A percentile compares a stretch with the other conserved stretches of the same genome.
These are phyloP conservation scores for Scaptomyza polygonia DNA, from an alignment of 2,888 invertebrate genomes.

Conservation along the genomic window DNA sequence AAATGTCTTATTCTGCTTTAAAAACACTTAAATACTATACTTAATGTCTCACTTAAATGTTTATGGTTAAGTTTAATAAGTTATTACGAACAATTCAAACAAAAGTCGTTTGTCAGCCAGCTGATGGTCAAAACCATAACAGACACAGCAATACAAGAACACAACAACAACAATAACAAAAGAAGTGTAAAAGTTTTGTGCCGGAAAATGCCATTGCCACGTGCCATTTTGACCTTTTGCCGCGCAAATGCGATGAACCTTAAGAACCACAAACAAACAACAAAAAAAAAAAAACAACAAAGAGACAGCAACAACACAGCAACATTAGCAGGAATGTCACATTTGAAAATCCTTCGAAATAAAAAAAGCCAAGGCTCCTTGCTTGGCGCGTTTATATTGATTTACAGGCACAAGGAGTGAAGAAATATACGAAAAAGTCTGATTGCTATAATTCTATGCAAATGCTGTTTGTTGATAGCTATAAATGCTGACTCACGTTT, in stretches of 20 bases:
- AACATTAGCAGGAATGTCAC: conserved; percentile 52
- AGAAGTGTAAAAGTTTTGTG: conserved; percentile 14
- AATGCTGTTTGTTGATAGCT: conserved; percentile 22
- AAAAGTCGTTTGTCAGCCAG: conserved; percentile 17
- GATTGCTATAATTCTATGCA: conserved; percentile 28
- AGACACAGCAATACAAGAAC: neutral
- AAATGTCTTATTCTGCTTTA: neutral
- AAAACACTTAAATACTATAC: neutral
- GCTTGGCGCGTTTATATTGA: conserved; percentile 46
- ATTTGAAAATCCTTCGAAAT: conserved; percentile 64
- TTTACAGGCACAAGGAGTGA: conserved; percentile 45
- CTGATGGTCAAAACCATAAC: conserved; percentile 3
- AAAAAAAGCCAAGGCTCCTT: conserved; percentile 40
- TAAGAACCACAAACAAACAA: conserved; percentile 43
- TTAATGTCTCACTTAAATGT: neutral
- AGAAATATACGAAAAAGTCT: neutral
- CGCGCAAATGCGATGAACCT: conserved; percentile 65
- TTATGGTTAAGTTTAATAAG: conserved; percentile 8
- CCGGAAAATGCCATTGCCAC: conserved; percentile 50
- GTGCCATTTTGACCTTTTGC: conserved; percentile 56
- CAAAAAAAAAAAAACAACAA: conserved; percentile 18
- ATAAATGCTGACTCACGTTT: conserved; percentile 32
- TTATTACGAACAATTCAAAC: conserved; percentile 14
- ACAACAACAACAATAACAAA: neutral
- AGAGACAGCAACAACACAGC: conserved; percentile 56